Evolutionary conservation across 2,888 invertebrate species (phyloP), one percentile per base, ranked within the genome.

Genomic region (Microctonus aethiopoides): DNA sequence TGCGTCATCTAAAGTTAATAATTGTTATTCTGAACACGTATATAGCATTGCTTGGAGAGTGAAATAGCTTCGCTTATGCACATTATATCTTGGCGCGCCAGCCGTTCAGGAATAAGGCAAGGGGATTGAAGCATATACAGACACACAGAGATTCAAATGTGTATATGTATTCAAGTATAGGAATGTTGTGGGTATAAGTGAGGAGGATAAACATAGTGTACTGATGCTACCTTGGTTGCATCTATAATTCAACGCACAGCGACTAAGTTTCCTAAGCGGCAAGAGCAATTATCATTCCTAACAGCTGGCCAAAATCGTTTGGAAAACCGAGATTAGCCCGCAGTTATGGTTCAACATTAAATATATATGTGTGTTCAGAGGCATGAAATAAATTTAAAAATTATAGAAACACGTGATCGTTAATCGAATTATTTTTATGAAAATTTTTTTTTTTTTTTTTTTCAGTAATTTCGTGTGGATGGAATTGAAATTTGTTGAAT

Each of bases 211-310:
- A 54, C 24, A 54, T 54, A 54, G 46, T 46, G 46, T 46, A 46
- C 16, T 46, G 46, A 46, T 46, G 46, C 16, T 46, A 46, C 16
- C 9, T 39, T 46, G 59, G 56, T 66, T 66, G 66, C 66, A 66
- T 57, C 26, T 57, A 57, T 67, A 67, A 67, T 67, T 60, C 60
- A 61, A 67, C 52, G 26, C 67, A 56, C 32, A 20, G 36, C 32
- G 67, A 61, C 65, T 59, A 70, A 66, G 65, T 65, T 65, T 65
- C 56, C 65, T 54, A 56, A 39, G 56, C 29, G 46, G 66, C 26
- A 74, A 73, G 66, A 74, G 72, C 76, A 76, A 78, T 79, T 80
- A 79, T 78, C 78, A 76, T 78, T 77, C 74, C 73, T 74, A 77
- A 75, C 77, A 76, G 75, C 73, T 73, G 67, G 74, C 70, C 34